Conservation (phyloP, 92 coral and sea anemone genomes). For the Virgularia gustaviana region DNA sequence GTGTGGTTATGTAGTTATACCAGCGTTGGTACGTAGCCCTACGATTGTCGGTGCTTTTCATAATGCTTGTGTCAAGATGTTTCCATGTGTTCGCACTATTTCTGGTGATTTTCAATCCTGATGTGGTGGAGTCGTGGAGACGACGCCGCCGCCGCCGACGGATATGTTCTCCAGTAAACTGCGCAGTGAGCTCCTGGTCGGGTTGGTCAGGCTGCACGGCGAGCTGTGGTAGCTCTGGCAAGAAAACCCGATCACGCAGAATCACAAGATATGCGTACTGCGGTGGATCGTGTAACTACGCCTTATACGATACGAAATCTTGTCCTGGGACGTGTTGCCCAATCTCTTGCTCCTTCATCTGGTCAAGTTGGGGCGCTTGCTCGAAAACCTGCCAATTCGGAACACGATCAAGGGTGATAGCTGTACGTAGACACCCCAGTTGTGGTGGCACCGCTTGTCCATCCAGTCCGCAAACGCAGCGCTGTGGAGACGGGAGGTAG, state of each 20-base stretch:
- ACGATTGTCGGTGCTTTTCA: neutral
- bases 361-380: constrained; percentile 79
- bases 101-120: neutral
- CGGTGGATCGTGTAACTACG: constrained; percentile 1
- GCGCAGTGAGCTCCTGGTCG: constrained; percentile 62
- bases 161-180: constrained; percentile 49
- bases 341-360: constrained; percentile 54
- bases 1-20: no score
- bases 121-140: constrained; percentile 22
- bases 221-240: constrained; percentile 58
- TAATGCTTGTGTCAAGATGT: neutral
- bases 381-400: constrained; percentile 65
- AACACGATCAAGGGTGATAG: constrained; percentile 56
- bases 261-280: constrained; percentile 11
- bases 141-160: constrained; percentile 55
- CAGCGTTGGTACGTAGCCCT: no score
- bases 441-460: constrained; percentile 90
- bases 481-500: constrained; percentile 74
- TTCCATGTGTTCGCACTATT: neutral
- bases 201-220: constrained; percentile 59
- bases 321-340: constrained; percentile 81
- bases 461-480: constrained; percentile 40
- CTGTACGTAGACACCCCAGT: constrained; percentile 39
- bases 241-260: constrained; percentile 44
- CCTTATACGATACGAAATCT: constrained; percentile 17